phyloP scores from a whole-genome alignment of 2,113 vertebrate genomes.

The Corythornis madagascariensis region DNA sequence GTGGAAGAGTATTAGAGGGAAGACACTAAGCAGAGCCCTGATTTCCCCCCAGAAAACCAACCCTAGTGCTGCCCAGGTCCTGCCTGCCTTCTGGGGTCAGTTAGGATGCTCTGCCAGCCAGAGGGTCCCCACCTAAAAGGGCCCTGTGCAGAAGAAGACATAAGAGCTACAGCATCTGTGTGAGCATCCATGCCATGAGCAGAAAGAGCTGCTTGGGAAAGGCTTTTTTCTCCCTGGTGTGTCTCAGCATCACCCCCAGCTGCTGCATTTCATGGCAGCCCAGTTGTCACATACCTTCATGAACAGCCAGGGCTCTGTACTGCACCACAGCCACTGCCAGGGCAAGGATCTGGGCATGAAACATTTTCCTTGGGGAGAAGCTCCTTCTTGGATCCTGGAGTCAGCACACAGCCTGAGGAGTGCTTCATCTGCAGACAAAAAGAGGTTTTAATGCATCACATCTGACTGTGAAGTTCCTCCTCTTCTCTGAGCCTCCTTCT shows the following conservation, averaged over 20 bases:
- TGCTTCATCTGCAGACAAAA: background rate
- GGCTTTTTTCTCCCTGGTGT: background rate
- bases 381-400: background rate
- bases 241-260: background rate
- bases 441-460: background rate
- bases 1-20: background rate
- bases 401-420: background rate
- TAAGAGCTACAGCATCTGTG: background rate
- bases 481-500: too few species aligned
- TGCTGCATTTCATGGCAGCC: background rate
- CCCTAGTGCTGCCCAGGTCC: background rate
- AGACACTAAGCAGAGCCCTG: background rate
- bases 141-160: background rate
- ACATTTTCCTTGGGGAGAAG: background rate
- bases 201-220: background rate
- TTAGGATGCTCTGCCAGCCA: background rate
- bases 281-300: constrained; percentile 22
- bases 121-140: background rate
- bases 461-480: background rate
- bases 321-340: background rate
- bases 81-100: background rate
- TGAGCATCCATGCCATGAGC: background rate
- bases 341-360: background rate
- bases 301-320: background rate
- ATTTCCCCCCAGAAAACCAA: background rate